A percentile compares a stretch with the other conserved stretches of the same genome.
phyloP scores from a whole-genome alignment of 2,797 vertebrate species.

The Clamator glandarius region DNA sequence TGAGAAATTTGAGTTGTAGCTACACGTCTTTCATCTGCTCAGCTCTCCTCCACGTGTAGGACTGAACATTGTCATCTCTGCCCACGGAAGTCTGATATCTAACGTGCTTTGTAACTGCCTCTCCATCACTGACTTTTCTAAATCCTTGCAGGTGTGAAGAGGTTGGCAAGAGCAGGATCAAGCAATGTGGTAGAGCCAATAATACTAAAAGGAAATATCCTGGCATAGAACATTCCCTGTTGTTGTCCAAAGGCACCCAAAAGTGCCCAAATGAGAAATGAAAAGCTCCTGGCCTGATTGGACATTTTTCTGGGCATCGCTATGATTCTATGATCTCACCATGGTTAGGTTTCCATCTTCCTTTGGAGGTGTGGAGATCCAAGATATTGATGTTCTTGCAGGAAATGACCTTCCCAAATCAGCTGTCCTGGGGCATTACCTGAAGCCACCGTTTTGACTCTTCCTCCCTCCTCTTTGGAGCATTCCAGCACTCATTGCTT shows the following conservation, averaged over 20 bases:
- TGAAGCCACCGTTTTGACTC: not conserved
- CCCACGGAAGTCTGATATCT: not conserved
- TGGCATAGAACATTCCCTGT: not conserved
- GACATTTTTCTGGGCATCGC: not conserved
- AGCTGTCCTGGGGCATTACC: not conserved
- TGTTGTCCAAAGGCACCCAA: not conserved
- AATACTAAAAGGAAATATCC: not conserved
- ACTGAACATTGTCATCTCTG: not conserved
- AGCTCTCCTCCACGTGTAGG: not conserved
- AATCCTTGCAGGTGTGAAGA: not conserved
- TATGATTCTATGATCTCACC: too few species aligned
- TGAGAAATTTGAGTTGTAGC: not conserved
- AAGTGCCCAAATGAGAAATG: not conserved
- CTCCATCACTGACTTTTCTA: not conserved
- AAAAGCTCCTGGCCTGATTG: not conserved
- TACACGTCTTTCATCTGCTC: not conserved
- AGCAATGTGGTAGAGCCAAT: not conserved
- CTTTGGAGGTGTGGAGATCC: not conserved
- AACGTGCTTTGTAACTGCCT: not conserved
- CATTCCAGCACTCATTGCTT: not conserved
- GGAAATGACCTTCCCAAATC: not conserved
- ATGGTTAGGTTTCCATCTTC: not conserved
- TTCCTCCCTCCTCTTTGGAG: not conserved
- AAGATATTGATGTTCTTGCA: rapidly evolving
- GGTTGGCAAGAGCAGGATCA: not conserved